Evolutionary conservation across 2,888 invertebrate genomes (phyloP).

Genomic region (Drosophila mimica): DNA sequence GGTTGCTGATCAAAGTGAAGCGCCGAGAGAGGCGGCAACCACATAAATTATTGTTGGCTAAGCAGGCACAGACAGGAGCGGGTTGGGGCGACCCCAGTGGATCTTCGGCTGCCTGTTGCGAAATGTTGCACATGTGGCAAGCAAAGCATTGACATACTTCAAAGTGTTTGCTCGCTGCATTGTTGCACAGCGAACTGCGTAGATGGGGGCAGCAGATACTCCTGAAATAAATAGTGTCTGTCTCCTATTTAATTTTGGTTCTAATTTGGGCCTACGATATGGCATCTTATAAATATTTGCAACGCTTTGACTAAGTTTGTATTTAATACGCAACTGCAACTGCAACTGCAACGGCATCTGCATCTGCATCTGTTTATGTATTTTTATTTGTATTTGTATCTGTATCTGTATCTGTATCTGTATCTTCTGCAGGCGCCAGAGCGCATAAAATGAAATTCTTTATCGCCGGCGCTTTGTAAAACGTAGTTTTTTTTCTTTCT

Average conservation of each 20-base stretch:
- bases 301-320: slow-evolving; percentile 38
- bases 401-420: slow-evolving; percentile 5
- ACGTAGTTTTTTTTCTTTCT: slow-evolving; percentile 14
- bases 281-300: slow-evolving; percentile 58
- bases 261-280: slow-evolving; percentile 38
- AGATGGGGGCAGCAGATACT: slow-evolving; percentile 8
- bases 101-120: slow-evolving; percentile 39
- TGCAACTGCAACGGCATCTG: slow-evolving; percentile 9
- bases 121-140: slow-evolving; percentile 77
- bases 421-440: slow-evolving; percentile 46
- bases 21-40: slow-evolving; percentile 59
- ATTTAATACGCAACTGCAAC: slow-evolving; percentile 14
- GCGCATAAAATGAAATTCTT: slow-evolving; percentile 63
- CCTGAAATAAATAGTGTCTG: slow-evolving; percentile 13
- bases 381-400: not conserved
- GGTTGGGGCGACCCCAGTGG: slow-evolving; percentile 3
- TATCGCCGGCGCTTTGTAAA: slow-evolving; percentile 44
- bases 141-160: slow-evolving; percentile 77
- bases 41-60: slow-evolving; percentile 78
- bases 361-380: slow-evolving; percentile 2
- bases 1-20: slow-evolving; percentile 62
- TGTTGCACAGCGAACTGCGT: slow-evolving; percentile 20
- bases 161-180: slow-evolving; percentile 60
- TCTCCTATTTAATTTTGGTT: slow-evolving; percentile 46
- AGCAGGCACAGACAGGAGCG: slow-evolving; percentile 73